These are phyloP conservation scores for Ephydatia muelleri DNA, from an alignment of 37 sponge, comb jelly and placozoan genomes.

Conservation along the genomic window DNA sequence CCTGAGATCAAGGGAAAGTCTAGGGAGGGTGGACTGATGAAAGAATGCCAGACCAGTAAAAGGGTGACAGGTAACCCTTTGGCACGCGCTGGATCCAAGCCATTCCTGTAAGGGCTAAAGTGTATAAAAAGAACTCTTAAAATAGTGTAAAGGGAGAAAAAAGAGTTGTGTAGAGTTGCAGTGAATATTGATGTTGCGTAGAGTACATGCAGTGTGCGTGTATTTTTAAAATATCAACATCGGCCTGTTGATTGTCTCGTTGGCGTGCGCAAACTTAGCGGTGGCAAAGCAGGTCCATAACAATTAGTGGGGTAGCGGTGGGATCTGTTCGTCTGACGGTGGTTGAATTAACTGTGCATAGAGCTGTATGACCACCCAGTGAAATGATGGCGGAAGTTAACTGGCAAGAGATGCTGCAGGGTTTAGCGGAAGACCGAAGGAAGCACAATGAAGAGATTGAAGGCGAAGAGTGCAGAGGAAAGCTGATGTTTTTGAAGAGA, in stretches of 20 bases:
- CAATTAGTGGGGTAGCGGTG: neutral
- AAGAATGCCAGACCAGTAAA: too few relatives aligned
- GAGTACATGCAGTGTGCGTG: neutral
- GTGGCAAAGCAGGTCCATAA: neutral
- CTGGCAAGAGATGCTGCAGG: neutral
- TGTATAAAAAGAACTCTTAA: too few relatives aligned
- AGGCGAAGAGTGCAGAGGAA: neutral
- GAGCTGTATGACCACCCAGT: neutral
- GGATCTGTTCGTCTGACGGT: slow-evolving; percentile 14
- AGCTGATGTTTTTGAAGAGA: neutral
- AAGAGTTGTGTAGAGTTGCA: too few relatives aligned
- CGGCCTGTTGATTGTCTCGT: too few relatives aligned
- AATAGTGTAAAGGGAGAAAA: too few relatives aligned
- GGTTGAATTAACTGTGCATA: neutral
- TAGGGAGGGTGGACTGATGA: too few relatives aligned
- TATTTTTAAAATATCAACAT: neutral
- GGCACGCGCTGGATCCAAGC: too few relatives aligned
- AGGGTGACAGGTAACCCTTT: too few relatives aligned
- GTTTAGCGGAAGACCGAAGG: neutral
- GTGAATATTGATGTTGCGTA: neutral
- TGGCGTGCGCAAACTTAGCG: neutral
- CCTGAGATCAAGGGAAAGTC: too few relatives aligned
- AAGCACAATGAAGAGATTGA: neutral
- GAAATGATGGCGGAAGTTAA: neutral
- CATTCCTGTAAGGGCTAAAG: too few relatives aligned